Evolutionary conservation across 2,797 vertebrate genomes (phyloP).

Genomic region (Halcyon smyrnensis): DNA sequence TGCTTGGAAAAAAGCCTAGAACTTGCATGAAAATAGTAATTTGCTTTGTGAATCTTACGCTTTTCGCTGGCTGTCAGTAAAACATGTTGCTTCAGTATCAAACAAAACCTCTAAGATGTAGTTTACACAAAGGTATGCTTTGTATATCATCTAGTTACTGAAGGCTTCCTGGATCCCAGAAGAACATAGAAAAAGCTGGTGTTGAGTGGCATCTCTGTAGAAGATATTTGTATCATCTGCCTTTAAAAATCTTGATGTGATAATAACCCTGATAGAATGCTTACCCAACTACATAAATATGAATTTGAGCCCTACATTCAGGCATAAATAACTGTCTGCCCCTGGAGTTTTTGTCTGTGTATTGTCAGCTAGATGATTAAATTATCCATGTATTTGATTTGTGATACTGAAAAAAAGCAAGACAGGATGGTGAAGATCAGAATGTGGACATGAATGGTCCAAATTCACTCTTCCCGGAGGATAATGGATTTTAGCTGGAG

Average conservation of each 20-base stretch:
- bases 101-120: neutral
- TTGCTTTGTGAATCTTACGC: neutral
- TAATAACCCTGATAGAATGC: slow-evolving; percentile 31
- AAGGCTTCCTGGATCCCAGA: neutral
- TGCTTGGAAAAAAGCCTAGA: neutral
- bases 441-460: neutral
- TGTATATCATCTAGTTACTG: neutral
- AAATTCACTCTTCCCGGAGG: neutral
- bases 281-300: neutral
- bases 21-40: neutral
- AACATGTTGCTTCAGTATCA: neutral
- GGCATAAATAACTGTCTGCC: neutral
- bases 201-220: neutral
- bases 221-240: neutral
- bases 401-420: neutral
- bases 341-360: neutral
- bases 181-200: neutral
- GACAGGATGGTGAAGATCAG: neutral
- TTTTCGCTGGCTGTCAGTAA: neutral
- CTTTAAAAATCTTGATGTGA: neutral
- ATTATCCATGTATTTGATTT: neutral
- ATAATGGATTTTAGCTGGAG: neutral
- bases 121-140: neutral
- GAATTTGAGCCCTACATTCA: neutral
- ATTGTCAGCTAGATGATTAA: neutral